These are phyloP conservation scores for Perizoma flavofasciatum DNA, from an alignment of 2,888 invertebrate genomes.

Conservation along the genomic window DNA sequence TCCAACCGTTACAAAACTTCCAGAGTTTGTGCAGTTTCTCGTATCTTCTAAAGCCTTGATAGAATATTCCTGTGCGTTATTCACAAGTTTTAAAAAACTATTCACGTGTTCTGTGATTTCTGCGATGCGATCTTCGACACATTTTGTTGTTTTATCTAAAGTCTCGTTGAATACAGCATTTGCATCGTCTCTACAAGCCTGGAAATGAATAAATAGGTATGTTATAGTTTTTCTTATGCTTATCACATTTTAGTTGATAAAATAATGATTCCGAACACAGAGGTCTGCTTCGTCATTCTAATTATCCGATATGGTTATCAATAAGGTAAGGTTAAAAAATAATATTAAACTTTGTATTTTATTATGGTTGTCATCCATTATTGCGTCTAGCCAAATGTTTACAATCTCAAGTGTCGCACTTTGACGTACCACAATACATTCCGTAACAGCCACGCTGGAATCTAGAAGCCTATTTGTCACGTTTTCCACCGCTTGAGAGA, in stretches of 20 bases:
- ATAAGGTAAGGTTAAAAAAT: too few relatives aligned
- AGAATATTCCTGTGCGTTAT: constrained; percentile 51
- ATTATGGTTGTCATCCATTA: too few relatives aligned
- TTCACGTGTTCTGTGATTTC: constrained; percentile 53
- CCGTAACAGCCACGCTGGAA: constrained; percentile 51
- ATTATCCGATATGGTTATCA: too few relatives aligned
- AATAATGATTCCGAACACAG: too few relatives aligned
- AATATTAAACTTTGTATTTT: too few relatives aligned
- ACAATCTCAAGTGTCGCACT: too few relatives aligned
- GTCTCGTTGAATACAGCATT: constrained; percentile 57
- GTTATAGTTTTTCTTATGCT: too few relatives aligned
- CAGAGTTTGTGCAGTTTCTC: constrained; percentile 56
- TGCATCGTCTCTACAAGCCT: constrained; percentile 57
- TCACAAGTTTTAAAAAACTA: constrained; percentile 46
- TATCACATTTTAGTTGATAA: too few relatives aligned
- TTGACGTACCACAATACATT: constrained; percentile 63
- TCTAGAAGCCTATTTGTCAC: constrained; percentile 53
- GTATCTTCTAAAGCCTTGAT: constrained; percentile 55
- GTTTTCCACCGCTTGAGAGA: constrained; percentile 52
- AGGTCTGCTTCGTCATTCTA: too few relatives aligned
- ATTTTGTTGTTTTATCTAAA: constrained; percentile 48
- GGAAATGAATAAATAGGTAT: constrained; percentile 29
- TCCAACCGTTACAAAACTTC: constrained; percentile 54
- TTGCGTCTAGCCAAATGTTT: too few relatives aligned
- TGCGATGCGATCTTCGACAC: constrained; percentile 58